Percentiles rank a stretch among this genome's conserved stretches.
Evolutionary conservation across 2,888 invertebrate species (phyloP).

Genomic region (Sicus ferrugineus): DNA sequence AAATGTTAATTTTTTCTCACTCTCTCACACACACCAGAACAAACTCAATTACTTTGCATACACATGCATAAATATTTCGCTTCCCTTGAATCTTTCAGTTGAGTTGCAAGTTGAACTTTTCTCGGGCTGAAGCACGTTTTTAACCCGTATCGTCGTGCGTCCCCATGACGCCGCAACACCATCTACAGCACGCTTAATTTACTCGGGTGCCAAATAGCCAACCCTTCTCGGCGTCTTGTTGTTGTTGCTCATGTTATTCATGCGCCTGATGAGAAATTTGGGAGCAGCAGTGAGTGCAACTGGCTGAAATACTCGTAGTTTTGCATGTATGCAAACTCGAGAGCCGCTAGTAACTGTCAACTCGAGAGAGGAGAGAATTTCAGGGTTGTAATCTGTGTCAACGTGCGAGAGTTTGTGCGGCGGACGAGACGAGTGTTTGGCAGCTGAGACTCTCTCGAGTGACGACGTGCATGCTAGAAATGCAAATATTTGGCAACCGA

Average conservation of each 20-base stretch:
- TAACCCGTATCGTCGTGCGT: background rate
- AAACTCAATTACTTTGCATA: background rate
- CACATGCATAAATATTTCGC: background rate
- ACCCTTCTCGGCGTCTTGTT: background rate
- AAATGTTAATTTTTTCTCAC: no score
- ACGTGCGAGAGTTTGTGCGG: background rate
- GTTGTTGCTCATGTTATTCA: background rate
- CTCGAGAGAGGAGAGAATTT: background rate
- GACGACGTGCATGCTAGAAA: background rate
- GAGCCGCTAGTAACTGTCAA: conserved; percentile 12
- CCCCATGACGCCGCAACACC: background rate
- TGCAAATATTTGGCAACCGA: background rate
- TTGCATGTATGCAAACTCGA: conserved; percentile 25
- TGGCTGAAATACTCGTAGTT: background rate
- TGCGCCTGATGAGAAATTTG: conserved; percentile 6
- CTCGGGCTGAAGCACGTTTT: background rate
- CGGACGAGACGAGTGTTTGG: background rate
- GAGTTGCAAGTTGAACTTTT: background rate
- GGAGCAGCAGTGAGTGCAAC: background rate
- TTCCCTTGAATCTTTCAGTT: background rate
- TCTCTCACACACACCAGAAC: background rate
- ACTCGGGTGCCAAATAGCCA: background rate
- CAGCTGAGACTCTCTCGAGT: no score
- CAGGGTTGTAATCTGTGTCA: background rate
- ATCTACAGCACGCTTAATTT: conserved; percentile 2